Evolutionary conservation across 1,140 invertebrate species (phyloP), one percentile per base, ranked within the genome.

Genomic region (Drosophila malerkotliana): DNA sequence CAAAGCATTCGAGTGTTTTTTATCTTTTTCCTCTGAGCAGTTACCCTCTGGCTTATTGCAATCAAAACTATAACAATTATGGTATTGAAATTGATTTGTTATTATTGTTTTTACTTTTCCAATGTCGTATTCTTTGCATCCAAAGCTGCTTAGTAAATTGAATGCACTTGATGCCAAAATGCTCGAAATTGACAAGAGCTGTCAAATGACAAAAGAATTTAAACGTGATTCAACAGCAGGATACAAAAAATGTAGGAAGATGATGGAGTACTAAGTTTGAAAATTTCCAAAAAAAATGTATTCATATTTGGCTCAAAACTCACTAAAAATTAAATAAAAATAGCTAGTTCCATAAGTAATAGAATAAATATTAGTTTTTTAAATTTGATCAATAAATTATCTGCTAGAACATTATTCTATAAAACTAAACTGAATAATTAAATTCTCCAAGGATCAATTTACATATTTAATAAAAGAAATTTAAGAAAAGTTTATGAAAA

Each of bases 111-210:
- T 24, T 39, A 28, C 6, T 28, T 37, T 24, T 34, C 21, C n/a
- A 18, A 6, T 15, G 15, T 4, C 15, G n/a, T 44, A 53, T 3
- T 10, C 21, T 9, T 8, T 8, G 9, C 51, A 49, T 52, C 64
- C n/a, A 69, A 71, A 71, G 67, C 64, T 18, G 64, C 67, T 71
- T 71, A 71, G 41, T 51, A 69, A 71, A 71, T 69, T 69, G 67
- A 69, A 71, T 71, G 63, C 67, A 53, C 51, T 34, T n/a, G 15
- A 32, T 34, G 10, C 4, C 7, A 52, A 47, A 28, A 28, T 3
- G 21, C 26, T 14, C n/a, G 49, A 26, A 69, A 56, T 68, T 69
- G 62, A 69, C 45, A 68, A 32, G 41, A 55, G 18, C 64, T 54
- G 61, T 4, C 62, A 34, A 7, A 30, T 30, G 5, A 69, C 55